Evolutionary conservation across 2,113 vertebrate genomes (phyloP), one percentile per base, ranked within the genome.

Genomic region (Syngnathus scovelli): DNA sequence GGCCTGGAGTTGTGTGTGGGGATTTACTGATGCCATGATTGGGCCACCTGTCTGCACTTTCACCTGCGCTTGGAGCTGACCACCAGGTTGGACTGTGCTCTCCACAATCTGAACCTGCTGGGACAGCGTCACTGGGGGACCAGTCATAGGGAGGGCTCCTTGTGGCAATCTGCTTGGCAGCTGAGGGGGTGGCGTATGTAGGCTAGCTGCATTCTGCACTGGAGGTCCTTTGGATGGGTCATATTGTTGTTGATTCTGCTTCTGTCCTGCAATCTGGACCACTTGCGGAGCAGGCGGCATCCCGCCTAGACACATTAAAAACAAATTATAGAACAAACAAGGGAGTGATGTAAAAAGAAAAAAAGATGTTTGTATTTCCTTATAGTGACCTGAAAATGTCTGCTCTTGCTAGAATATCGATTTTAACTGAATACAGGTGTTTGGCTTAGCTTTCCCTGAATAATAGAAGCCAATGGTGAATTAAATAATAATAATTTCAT

Each of bases 221-320:
- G 93, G 95, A 2, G 95, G 95, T 38, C 95, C 95, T 86, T 95
- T 95, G 36, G 95, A 96, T 1, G 92, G 94, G 85, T 96, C 95
- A 2, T 96, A 94, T 59, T 92, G 91, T 65, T 92, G 92, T 75
- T 93, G 92, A 62, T 78, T 95, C 83, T 90, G 91, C 79, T 94
- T 93, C 85, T 94, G 93, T 48, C 91, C 93, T 44, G 91, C 68
- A 37, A 92, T 90, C 72, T 94, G 93, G 44, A 92, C 76, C 0
- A 87, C 79, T 78, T 93, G 93, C 43, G 89, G 92, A 64, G 88
- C 89, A 21, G 91, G 87, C 70, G 89, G 90, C 92, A 95, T 94
- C 78, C 92, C 91, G 81, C 92, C 94, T 96, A 85, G 74, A 76
- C 70, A 83, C 43, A 82, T 64, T 81, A 83, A 78, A 81, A 85